Evolutionary conservation across 2,113 vertebrate species (phyloP).

Genomic region (Gallinago paraguaiae): DNA sequence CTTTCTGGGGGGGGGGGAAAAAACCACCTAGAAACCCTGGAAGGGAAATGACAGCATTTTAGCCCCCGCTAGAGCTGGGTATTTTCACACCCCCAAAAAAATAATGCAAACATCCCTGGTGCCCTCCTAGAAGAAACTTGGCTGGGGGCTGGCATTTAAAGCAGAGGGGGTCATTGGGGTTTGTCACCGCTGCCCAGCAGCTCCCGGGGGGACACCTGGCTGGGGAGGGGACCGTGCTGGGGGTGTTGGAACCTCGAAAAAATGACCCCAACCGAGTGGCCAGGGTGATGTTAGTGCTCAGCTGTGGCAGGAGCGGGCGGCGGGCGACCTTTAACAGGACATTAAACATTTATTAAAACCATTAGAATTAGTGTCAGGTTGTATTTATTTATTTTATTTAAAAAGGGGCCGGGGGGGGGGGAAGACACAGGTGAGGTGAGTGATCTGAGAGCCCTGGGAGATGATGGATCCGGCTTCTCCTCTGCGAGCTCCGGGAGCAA

Average conservation of each 20-base stretch:
- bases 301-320: background rate
- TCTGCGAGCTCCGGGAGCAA: rapidly evolving
- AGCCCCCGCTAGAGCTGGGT: background rate
- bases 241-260: rapidly evolving
- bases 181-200: background rate
- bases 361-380: constrained; percentile 35
- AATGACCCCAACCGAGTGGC: background rate
- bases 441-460: background rate
- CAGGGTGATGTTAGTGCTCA: background rate
- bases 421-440: background rate
- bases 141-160: background rate
- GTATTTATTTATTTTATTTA: background rate
- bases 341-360: constrained; percentile 20
- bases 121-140: background rate
- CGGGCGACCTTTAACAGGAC: background rate
- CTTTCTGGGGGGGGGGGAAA: background rate
- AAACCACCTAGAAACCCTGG: background rate
- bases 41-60: background rate
- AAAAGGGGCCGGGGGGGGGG: background rate
- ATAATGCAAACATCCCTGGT: rapidly evolving
- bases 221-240: background rate
- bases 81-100: background rate
- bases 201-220: background rate
- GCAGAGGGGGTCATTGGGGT: background rate
- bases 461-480: background rate